Percentiles rank a stretch among this genome's conserved stretches.
Evolutionary conservation across 2,797 vertebrate genomes (phyloP).

Genomic region (Iguana delicatissima): DNA sequence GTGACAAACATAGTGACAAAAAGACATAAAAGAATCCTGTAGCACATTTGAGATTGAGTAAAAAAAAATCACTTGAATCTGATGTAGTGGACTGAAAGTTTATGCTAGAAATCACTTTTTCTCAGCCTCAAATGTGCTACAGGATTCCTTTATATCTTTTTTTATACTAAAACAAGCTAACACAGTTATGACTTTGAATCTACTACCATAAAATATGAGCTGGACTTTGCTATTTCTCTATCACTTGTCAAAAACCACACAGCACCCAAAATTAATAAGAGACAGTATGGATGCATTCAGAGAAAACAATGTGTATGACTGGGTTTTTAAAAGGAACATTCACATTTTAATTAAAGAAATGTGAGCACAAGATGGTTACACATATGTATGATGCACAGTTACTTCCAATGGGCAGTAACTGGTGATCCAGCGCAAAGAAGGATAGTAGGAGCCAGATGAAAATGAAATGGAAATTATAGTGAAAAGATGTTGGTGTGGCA

Average conservation of each 20-base stretch:
- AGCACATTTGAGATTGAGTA: no score
- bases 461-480: slow-evolving; percentile 65
- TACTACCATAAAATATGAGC: background rate
- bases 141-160: no score
- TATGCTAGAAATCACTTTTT: no score
- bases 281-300: slow-evolving; percentile 1
- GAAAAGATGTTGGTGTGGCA: slow-evolving; percentile 82
- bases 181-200: no score
- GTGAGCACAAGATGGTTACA: background rate
- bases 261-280: background rate
- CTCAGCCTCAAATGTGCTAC: no score
- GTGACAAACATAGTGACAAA: background rate
- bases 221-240: background rate
- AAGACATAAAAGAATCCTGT: no score
- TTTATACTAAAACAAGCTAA: no score
- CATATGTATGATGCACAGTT: slow-evolving; percentile 17
- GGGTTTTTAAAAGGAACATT: slow-evolving; percentile 4
- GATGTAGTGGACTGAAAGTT: no score
- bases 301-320: background rate
- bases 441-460: slow-evolving; percentile 62
- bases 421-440: slow-evolving; percentile 52
- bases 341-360: background rate
- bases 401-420: slow-evolving; percentile 20
- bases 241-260: background rate
- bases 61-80: no score